Percentiles rank a stretch among this genome's conserved stretches.
phyloP scores from a whole-genome alignment of 1,140 invertebrate genomes.

The Latrodectus geometricus region DNA sequence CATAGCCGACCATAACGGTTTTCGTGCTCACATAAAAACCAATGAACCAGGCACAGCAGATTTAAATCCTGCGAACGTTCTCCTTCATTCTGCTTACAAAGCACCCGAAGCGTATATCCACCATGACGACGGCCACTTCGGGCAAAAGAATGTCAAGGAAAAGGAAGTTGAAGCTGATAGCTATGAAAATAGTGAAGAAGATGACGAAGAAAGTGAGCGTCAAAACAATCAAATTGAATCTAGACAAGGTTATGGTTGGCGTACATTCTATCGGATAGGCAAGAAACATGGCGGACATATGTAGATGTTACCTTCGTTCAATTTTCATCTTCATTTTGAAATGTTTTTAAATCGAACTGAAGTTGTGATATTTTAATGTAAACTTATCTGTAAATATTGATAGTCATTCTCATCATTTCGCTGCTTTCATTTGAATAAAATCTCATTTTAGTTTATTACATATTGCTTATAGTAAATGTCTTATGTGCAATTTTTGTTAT shows the following conservation, averaged over 20 bases:
- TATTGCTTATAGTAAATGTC: too few relatives aligned
- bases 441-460: too few relatives aligned
- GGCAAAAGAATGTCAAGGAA: background rate
- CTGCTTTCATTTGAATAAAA: too few relatives aligned
- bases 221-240: background rate
- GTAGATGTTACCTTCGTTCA: background rate
- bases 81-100: background rate
- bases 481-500: too few relatives aligned
- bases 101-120: background rate
- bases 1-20: conserved; percentile 41
- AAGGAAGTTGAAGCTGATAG: background rate
- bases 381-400: too few relatives aligned
- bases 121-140: background rate
- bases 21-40: conserved; percentile 37
- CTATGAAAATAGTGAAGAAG: background rate
- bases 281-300: background rate
- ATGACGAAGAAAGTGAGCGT: background rate
- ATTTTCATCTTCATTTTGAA: too few relatives aligned
- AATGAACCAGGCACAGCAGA: conserved; percentile 44
- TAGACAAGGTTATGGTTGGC: background rate
- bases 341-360: too few relatives aligned
- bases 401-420: too few relatives aligned
- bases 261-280: background rate
- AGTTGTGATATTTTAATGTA: too few relatives aligned
- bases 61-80: background rate